A percentile compares a stretch with the other conserved stretches of the same genome.
Evolutionary conservation across 1,140 invertebrate species (phyloP).

Genomic region (Drosophila aff.): DNA sequence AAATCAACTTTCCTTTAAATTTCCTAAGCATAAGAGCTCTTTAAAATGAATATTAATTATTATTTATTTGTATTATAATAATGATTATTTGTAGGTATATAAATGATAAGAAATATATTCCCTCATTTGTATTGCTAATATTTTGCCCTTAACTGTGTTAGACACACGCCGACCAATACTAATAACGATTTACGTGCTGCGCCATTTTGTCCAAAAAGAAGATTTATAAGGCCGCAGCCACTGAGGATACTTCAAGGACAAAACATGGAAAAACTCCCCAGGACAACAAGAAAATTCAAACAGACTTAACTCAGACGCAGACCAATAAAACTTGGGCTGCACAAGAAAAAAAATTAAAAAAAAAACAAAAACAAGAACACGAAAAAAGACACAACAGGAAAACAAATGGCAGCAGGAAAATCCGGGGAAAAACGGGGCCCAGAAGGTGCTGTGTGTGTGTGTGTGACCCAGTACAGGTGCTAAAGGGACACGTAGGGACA

Average conservation of each 20-base stretch:
- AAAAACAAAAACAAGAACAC: conserved; percentile 6
- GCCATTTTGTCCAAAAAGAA: conserved; percentile 68
- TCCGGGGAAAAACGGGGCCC: conserved; percentile 10
- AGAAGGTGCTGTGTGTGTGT: conserved; percentile 1
- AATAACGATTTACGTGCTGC: conserved; percentile 60
- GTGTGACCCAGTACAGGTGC: conserved; percentile 51
- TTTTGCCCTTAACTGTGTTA: neutral
- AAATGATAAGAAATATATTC: too few relatives aligned
- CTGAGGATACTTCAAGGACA: conserved; percentile 76
- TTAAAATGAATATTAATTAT: too few relatives aligned
- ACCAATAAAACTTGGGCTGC: conserved; percentile 68
- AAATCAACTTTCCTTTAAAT: neutral
- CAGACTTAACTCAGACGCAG: conserved; percentile 70
- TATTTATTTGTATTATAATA: too few relatives aligned
- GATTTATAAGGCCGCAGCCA: conserved; percentile 75
- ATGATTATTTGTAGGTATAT: neutral
- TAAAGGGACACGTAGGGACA: conserved; percentile 38
- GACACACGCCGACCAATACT: conserved; percentile 28
- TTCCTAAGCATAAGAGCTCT: neutral
- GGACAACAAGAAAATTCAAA: conserved; percentile 46
- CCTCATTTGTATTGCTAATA: neutral
- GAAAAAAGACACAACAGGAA: conserved; percentile 30
- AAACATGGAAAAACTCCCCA: conserved; percentile 45
- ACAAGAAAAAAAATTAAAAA: conserved; percentile 1
- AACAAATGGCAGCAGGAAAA: conserved; percentile 34